Conservation (phyloP, 2,113 vertebrate species). For the Isurus oxyrinchus region DNA sequence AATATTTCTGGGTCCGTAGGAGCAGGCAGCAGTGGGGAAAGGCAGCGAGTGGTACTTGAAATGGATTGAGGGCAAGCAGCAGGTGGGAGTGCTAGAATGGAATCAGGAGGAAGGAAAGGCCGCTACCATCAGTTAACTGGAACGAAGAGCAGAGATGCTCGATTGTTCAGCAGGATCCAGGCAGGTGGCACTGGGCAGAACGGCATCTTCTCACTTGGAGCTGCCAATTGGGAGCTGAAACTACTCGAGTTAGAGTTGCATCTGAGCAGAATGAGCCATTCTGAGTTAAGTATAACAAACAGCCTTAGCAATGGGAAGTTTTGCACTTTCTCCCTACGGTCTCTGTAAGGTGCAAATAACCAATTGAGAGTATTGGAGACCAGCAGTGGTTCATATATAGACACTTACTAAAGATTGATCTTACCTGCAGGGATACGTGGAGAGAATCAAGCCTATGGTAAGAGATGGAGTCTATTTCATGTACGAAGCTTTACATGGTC, state of each 20-base stretch:
- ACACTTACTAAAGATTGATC: background rate
- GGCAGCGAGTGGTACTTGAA: background rate
- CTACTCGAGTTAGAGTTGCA: background rate
- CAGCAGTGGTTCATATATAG: background rate
- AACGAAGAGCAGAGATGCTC: background rate
- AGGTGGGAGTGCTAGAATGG: background rate
- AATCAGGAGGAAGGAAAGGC: background rate
- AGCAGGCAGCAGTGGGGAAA: background rate
- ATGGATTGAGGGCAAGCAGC: background rate
- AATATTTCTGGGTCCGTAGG: background rate
- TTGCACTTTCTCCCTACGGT: background rate
- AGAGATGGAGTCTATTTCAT: constrained; percentile 91
- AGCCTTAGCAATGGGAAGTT: no score
- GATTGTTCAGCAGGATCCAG: background rate
- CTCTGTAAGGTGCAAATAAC: background rate
- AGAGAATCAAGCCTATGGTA: constrained; percentile 89
- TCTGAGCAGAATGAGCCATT: background rate
- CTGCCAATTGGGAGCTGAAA: background rate
- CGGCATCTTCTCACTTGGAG: background rate
- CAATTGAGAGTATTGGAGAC: background rate
- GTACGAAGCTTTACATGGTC: constrained; percentile 85
- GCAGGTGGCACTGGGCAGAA: background rate
- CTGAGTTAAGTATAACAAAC: background rate
- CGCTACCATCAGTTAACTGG: background rate
- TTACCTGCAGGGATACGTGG: constrained; percentile 66